Evolutionary conservation across 2,888 invertebrate species (phyloP), one percentile per base, ranked within the genome.

Genomic region (Mythimna vitellina): DNA sequence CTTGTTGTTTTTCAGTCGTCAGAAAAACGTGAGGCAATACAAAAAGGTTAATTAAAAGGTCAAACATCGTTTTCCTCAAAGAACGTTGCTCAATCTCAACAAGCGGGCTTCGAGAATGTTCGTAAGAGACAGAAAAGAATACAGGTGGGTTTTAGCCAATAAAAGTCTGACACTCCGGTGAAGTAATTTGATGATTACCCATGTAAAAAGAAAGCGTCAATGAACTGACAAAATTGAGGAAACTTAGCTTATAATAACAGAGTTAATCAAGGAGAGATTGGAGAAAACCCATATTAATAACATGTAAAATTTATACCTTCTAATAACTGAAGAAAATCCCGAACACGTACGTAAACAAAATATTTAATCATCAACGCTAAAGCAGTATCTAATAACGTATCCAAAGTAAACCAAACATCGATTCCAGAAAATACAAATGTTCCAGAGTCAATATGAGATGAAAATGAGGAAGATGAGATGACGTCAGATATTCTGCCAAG

Each of bases 401-500:
- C 20, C 20, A 46, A 35, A 6, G 35, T 38, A 66, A 53, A 63
- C 1, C 29, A 53, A 66, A 58, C 20, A 71, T n/a, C 14, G 8
- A 35, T 38, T 46, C 38, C 57, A 25, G 25, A n/a, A 51, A 60
- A 49, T 29, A 56, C 14, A 49, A 73, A 73, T 49, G 22, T 49
- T 22, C 20, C 22, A 54, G 12, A 56, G 12, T 46, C 29, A 80
- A 75, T 57, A 78, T 29, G 8, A 32, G 25, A 54, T 0, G 56
- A 54, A 54, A 22, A 63, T 57, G 5, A 49, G 10, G 22, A 51
- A 68, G 42, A 65, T 54, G 4, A 6, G n/a, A 38, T 70, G 70
- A 70, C 57, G 57, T 70, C 70, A 80, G 32, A 14, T 10, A 64
- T 54, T 49, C 51, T 51, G 7, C 14, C 42, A 65, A 80, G 32